These are phyloP conservation scores for Actinopyga echinites DNA, from an alignment of 53 echinoderm and acorn worm species.

Conservation along the genomic window DNA sequence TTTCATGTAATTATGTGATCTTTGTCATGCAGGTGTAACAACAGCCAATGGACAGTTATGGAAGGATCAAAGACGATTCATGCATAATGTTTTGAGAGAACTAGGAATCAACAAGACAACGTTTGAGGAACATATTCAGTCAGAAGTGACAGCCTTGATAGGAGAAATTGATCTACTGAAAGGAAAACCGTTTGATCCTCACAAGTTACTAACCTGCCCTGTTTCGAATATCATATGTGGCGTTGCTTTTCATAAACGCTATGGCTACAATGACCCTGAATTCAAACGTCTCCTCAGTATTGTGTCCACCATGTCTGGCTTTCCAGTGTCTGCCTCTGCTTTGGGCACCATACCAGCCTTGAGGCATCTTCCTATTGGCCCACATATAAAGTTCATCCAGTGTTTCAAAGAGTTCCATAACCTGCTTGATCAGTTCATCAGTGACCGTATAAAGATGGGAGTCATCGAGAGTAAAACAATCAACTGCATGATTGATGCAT, in stretches of 20 bases:
- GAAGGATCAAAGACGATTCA: conserved; percentile 62
- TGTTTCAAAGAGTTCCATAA: conserved; percentile 35
- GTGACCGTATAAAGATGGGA: neutral
- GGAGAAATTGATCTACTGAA: conserved; percentile 9
- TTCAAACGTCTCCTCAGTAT: conserved; percentile 45
- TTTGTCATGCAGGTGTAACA: neutral
- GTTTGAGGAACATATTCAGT: conserved; percentile 59
- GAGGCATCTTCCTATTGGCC: conserved; percentile 49
- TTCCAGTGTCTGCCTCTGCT: conserved; percentile 30
- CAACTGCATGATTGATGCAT: conserved; percentile 4
- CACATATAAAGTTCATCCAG: neutral
- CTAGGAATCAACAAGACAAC: conserved; percentile 66
- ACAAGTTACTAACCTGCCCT: conserved; percentile 21
- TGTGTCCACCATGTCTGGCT: neutral
- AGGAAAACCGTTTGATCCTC: conserved; percentile 58
- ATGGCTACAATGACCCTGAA: conserved; percentile 50
- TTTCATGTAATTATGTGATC: no score
- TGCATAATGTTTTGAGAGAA: conserved; percentile 54
- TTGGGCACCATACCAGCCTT: conserved; percentile 44
- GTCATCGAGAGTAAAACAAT: neutral
- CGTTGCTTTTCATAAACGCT: conserved; percentile 60
- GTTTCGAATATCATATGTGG: conserved; percentile 72
- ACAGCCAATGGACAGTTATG: conserved; percentile 34
- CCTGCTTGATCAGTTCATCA: conserved; percentile 38
- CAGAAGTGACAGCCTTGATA: conserved; percentile 42